These are phyloP conservation scores for Phoxinus phoxinus DNA, from an alignment of 2,113 vertebrate genomes.

Conservation along the genomic window DNA sequence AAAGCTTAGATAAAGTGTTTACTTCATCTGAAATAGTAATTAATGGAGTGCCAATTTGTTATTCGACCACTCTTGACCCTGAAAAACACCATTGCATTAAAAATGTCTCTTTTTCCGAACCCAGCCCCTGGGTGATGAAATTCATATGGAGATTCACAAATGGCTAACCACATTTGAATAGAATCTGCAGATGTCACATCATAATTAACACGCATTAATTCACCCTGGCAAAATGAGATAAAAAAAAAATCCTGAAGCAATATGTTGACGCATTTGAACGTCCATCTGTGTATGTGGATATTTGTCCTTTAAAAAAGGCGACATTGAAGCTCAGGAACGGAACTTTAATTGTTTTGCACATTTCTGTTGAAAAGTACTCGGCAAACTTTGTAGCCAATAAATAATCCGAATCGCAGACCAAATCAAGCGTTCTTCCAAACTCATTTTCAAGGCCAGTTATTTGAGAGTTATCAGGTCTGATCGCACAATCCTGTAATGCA, in stretches of 20 bases:
- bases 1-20: constrained; percentile 45
- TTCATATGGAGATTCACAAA: constrained; percentile 1
- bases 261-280: not conserved
- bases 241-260: not conserved
- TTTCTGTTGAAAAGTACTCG: constrained; percentile 41
- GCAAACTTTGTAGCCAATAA: constrained; percentile 46
- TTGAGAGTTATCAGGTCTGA: constrained; percentile 74
- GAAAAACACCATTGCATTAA: constrained; percentile 12
- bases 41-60: constrained; percentile 43
- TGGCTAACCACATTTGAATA: constrained; percentile 16
- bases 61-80: constrained; percentile 8
- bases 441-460: constrained; percentile 74
- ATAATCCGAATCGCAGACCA: constrained; percentile 59
- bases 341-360: constrained; percentile 49
- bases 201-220: constrained; percentile 23
- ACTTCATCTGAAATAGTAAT: constrained; percentile 28
- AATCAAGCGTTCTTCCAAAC: constrained; percentile 73
- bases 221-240: not conserved
- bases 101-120: not conserved
- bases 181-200: constrained; percentile 18
- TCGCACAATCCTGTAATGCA: constrained; percentile 76
- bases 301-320: constrained; percentile 17
- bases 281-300: constrained; percentile 2
- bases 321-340: constrained; percentile 5
- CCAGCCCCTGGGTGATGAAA: not conserved